These are phyloP conservation scores for Piaya cayana DNA, from an alignment of 2,113 vertebrate species.

Conservation along the genomic window DNA sequence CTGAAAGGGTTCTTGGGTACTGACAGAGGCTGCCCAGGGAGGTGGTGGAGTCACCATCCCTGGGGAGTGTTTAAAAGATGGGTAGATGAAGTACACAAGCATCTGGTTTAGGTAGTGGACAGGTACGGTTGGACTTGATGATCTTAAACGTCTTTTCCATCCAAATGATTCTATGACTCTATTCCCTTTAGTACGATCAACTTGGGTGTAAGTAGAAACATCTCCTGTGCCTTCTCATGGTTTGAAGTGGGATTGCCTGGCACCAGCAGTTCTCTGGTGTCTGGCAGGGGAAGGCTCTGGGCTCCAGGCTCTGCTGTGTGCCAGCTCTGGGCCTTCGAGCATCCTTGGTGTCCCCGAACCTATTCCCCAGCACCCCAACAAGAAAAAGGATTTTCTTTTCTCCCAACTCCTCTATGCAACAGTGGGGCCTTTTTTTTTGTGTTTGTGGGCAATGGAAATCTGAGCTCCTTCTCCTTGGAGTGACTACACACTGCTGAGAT, in stretches of 20 bases:
- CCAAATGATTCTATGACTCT: too few relatives aligned
- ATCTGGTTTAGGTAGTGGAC: too few relatives aligned
- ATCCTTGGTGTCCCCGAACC: background rate
- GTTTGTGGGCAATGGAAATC: background rate
- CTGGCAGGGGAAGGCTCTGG: background rate
- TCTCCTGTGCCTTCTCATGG: rapidly evolving
- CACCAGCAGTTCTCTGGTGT: background rate
- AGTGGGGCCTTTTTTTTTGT: background rate
- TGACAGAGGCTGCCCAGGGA: too few relatives aligned
- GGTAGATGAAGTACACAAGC: too few relatives aligned
- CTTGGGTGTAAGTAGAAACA: background rate
- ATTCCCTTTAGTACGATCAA: background rate
- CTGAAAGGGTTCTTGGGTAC: too few relatives aligned
- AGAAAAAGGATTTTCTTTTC: background rate
- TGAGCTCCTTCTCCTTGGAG: background rate
- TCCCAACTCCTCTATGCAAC: rapidly evolving
- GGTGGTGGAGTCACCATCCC: too few relatives aligned
- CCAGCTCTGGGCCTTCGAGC: background rate
- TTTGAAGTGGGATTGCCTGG: background rate
- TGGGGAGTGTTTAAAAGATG: too few relatives aligned
- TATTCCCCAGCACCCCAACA: rapidly evolving
- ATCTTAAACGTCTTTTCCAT: too few relatives aligned
- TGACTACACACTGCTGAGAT: background rate
- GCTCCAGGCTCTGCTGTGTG: background rate
- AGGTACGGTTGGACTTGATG: too few relatives aligned